Evolutionary conservation across 2,797 vertebrate species (phyloP).

Genomic region (Acanthopagrus latus): DNA sequence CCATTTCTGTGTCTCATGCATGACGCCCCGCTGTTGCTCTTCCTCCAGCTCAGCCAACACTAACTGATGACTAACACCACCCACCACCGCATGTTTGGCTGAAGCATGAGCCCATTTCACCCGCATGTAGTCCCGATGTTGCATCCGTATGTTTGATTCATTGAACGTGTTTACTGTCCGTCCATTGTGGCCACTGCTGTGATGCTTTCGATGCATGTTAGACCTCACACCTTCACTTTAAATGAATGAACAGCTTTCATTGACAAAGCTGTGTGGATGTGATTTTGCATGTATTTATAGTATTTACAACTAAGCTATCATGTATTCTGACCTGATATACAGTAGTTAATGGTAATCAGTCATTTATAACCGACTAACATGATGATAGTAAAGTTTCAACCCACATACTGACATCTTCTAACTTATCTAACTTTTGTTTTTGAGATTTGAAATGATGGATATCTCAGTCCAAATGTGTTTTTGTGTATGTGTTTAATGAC

Average conservation of each 20-base stretch:
- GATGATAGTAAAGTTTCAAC: background rate
- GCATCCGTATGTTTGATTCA: constrained; percentile 11
- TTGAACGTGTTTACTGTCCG: background rate
- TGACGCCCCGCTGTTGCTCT: constrained; percentile 30
- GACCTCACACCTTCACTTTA: background rate
- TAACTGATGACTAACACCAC: constrained; percentile 55
- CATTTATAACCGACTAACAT: constrained; percentile 2
- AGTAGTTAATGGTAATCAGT: background rate
- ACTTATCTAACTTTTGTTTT: background rate
- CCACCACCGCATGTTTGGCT: constrained; percentile 14
- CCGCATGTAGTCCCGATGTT: constrained; percentile 29
- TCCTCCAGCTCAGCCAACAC: constrained; percentile 11
- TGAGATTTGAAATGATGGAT: constrained; percentile 9
- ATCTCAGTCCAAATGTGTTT: constrained; percentile 16
- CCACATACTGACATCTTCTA: background rate
- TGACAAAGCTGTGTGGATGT: background rate
- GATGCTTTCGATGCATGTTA: constrained; percentile 48
- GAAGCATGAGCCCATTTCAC: constrained; percentile 50
- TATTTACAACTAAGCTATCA: background rate
- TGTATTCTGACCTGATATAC: constrained; percentile 3
- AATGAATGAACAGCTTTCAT: background rate
- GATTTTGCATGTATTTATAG: constrained; percentile 36
- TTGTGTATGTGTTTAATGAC: constrained; percentile 17
- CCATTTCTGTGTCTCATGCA: constrained; percentile 62
- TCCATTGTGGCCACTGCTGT: background rate